Evolutionary conservation across 53 echinoderm and acorn worm species (phyloP), one percentile per base, ranked within the genome.

Genomic region (Crossaster papposus): DNA sequence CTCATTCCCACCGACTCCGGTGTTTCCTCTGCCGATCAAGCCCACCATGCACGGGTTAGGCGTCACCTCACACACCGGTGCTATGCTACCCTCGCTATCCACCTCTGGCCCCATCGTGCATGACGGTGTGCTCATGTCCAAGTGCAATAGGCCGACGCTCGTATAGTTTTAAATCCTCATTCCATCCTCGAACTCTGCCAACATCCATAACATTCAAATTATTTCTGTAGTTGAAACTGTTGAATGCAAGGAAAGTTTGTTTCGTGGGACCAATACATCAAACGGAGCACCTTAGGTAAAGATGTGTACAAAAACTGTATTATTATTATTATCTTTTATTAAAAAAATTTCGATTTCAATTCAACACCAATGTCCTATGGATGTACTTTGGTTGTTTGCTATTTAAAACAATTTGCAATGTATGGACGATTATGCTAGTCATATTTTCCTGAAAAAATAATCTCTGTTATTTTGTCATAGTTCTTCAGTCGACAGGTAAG

Each of bases 1-100:
- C 53, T 89, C 92, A 3, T 81, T 92, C 51, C 89, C 92, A 17
- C 58, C 55, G 30, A 64, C 95, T 14, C 97, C 97, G 17, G 83
- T 94, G 36, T 86, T 97, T 75, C 97, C 97, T 33, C 88, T 97
- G 51, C 97, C 97, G 44, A 89, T 97, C 36, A 90, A 95, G 63
- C 95, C 97, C 54, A 89, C 89, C 50, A 88, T 93, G 24, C 95
- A 94, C 30, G 94, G 91, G 35, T 79, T 95, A 37, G 89, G 93
- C 36, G 29, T 89, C 28, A 82, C 54, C 80, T 80, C 80, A 3
- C 80, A 80, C 62, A 44, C 82, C 11, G 64, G 65, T 32, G 87
- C 87, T 30, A 31, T 72, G 15, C 86, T 86, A 13, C 85, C 93
- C 24, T 51, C 90, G 22, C 88, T 81, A 24, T 82, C 89, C 76